Conservation (phyloP, 2,888 invertebrate genomes). For the Buathra laborator region DNA sequence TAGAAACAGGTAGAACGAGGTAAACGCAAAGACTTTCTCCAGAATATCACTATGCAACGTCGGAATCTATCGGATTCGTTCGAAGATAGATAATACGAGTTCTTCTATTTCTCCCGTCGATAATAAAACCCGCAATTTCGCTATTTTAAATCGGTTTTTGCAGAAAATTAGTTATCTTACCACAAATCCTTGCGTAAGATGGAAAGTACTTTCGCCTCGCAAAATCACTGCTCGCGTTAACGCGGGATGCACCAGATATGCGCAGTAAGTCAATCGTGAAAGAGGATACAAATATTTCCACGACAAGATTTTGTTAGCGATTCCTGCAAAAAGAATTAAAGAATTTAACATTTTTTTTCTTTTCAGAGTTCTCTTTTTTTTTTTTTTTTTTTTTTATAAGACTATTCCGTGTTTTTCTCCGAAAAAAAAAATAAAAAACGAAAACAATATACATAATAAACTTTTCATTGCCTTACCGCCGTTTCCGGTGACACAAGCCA, state of each 20-base stretch:
- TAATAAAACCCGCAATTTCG: background rate
- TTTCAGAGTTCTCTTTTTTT: too few relatives aligned
- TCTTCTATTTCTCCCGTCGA: background rate
- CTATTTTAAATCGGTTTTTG: background rate
- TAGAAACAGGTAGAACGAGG: background rate
- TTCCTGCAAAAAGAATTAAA: slow-evolving; percentile 79
- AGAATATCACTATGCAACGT: background rate
- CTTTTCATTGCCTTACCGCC: slow-evolving; percentile 80
- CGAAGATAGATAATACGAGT: background rate
- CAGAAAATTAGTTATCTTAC: slow-evolving; percentile 82
- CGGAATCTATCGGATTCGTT: background rate
- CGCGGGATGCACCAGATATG: slow-evolving; percentile 86
- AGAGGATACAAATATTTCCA: slow-evolving; percentile 86
- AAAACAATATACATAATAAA: background rate
- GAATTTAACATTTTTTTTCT: background rate
- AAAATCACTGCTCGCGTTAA: slow-evolving; percentile 86
- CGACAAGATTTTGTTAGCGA: slow-evolving; percentile 85
- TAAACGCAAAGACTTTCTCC: background rate
- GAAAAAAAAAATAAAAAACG: background rate
- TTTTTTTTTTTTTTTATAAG: too few relatives aligned
- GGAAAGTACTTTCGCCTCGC: slow-evolving; percentile 85
- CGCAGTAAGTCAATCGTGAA: slow-evolving; percentile 87
- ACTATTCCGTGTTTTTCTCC: background rate
- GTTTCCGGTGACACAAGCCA: slow-evolving; percentile 85
- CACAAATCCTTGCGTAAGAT: slow-evolving; percentile 85